Conservation (phyloP, 2,797 vertebrate species). For the Sparus aurata region DNA sequence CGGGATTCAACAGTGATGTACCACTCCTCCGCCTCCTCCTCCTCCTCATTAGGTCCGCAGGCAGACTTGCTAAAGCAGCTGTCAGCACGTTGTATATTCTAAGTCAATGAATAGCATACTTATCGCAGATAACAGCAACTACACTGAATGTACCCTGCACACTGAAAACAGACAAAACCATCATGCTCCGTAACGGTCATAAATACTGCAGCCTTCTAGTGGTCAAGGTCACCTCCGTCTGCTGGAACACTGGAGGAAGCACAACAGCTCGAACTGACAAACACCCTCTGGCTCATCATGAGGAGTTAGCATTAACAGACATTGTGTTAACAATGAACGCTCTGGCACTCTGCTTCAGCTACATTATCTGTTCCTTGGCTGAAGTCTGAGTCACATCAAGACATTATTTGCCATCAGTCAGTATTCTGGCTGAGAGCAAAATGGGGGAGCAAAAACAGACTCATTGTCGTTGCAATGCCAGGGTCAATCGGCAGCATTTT, state of each 20-base stretch:
- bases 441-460: slow-evolving; percentile 7
- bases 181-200: slow-evolving; percentile 4
- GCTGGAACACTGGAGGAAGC: slow-evolving; percentile 24
- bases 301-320: slow-evolving; percentile 1
- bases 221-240: slow-evolving; percentile 65
- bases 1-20: not conserved
- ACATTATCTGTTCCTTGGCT: slow-evolving; percentile 25
- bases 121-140: slow-evolving; percentile 24
- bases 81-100: slow-evolving; percentile 6
- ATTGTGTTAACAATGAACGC: not conserved
- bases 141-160: slow-evolving; percentile 3
- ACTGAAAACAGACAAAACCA: slow-evolving; percentile 14
- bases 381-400: slow-evolving; percentile 41
- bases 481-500: slow-evolving; percentile 12
- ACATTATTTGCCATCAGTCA: slow-evolving; percentile 24
- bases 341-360: slow-evolving; percentile 3
- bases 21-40: slow-evolving; percentile 3
- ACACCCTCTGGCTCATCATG: slow-evolving; percentile 12
- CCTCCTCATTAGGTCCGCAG: not conserved
- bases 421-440: slow-evolving; percentile 11
- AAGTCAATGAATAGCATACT: slow-evolving; percentile 2
- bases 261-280: slow-evolving; percentile 24
- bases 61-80: slow-evolving; percentile 18
- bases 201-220: slow-evolving; percentile 10
- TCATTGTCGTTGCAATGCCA: not conserved